phyloP scores from a whole-genome alignment of 1,140 invertebrate species.

The Heliothis virescens region DNA sequence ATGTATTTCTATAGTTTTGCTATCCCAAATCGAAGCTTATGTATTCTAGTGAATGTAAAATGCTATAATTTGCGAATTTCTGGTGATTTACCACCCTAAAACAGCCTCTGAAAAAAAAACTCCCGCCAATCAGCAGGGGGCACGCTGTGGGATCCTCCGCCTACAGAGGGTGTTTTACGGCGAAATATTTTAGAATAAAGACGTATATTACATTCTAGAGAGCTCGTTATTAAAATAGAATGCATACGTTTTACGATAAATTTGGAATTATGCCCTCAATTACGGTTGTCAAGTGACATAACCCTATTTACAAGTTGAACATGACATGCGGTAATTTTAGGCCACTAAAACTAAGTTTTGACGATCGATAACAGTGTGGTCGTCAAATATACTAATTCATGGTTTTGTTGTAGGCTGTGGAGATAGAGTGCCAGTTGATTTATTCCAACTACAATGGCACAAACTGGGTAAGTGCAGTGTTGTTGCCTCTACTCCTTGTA shows the following conservation, averaged over 20 bases:
- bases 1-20: slow-evolving; percentile 65
- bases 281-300: slow-evolving; percentile 84
- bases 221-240: slow-evolving; percentile 54
- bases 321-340: slow-evolving; percentile 85
- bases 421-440: slow-evolving; percentile 61
- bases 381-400: slow-evolving; percentile 55
- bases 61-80: slow-evolving; percentile 56
- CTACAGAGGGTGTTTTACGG: slow-evolving; percentile 58
- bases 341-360: slow-evolving; percentile 61
- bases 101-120: slow-evolving; percentile 71
- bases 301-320: slow-evolving; percentile 83
- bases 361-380: slow-evolving; percentile 46
- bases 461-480: slow-evolving; percentile 78
- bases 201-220: slow-evolving; percentile 48
- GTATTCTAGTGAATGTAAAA: slow-evolving; percentile 64
- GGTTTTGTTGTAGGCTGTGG: slow-evolving; percentile 69
- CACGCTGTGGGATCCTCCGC: slow-evolving; percentile 72
- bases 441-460: slow-evolving; percentile 73
- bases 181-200: slow-evolving; percentile 56
- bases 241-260: slow-evolving; percentile 54
- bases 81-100: slow-evolving; percentile 57
- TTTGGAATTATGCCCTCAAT: slow-evolving; percentile 67
- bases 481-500: slow-evolving; percentile 54
- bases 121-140: slow-evolving; percentile 84
- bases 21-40: slow-evolving; percentile 60